Conservation (phyloP, 2,888 invertebrate species). For the Actias luna region DNA sequence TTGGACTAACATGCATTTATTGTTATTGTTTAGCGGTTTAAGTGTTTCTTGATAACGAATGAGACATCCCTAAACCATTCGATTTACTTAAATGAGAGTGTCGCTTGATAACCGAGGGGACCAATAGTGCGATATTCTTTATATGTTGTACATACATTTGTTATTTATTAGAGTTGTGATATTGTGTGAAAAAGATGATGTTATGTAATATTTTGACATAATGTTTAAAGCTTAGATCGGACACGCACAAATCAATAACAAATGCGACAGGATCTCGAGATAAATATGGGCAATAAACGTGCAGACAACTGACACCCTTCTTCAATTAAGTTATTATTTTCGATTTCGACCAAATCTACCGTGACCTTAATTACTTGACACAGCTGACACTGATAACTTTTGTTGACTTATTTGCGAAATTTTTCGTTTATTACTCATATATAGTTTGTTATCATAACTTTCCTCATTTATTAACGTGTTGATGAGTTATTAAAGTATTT, state of each 20-base stretch:
- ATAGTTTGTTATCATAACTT: neutral
- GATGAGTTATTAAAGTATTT: neutral
- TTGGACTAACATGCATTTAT: conserved; percentile 58
- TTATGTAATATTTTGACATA: neutral
- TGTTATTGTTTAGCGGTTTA: conserved; percentile 47
- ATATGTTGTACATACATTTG: neutral
- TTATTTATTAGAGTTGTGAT: neutral
- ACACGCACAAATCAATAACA: conserved; percentile 29
- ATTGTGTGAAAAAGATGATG: neutral
- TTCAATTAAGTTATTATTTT: conserved; percentile 33
- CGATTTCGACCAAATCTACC: conserved; percentile 27
- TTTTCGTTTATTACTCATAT: conserved; percentile 15
- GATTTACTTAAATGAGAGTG: neutral
- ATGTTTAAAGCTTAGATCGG: neutral
- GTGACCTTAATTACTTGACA: conserved; percentile 35
- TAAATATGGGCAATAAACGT: conserved; percentile 31
- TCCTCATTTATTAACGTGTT: neutral
- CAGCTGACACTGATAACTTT: conserved; percentile 24
- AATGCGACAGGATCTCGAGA: conserved; percentile 23
- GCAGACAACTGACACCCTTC: conserved; percentile 43
- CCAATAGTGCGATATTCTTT: neutral
- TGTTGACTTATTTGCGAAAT: conserved; percentile 46
- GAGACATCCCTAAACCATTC: conserved; percentile 40
- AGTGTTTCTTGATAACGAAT: conserved; percentile 38
- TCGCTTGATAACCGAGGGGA: neutral